These are phyloP conservation scores for Pandemis cinnamomeana DNA, from an alignment of 2,888 invertebrate genomes.

Conservation along the genomic window DNA sequence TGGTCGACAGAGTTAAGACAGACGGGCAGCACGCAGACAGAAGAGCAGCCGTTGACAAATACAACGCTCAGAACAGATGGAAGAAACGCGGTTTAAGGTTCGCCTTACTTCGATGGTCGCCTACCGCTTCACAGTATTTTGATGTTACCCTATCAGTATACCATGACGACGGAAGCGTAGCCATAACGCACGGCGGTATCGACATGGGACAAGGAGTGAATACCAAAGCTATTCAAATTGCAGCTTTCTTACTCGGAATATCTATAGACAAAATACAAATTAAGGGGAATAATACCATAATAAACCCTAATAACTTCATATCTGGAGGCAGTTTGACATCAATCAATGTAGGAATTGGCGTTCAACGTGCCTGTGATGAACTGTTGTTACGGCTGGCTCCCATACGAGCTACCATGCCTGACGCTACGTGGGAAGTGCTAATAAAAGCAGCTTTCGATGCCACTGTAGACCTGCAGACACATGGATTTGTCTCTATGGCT, in stretches of 20 bases:
- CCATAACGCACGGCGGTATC: slow-evolving; percentile 86
- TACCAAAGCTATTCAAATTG: slow-evolving; percentile 87
- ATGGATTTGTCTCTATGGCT: slow-evolving; percentile 58
- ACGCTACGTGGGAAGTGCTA: slow-evolving; percentile 82
- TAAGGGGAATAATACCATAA: slow-evolving; percentile 85
- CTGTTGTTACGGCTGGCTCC: slow-evolving; percentile 74
- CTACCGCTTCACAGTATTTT: slow-evolving; percentile 58
- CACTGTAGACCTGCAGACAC: slow-evolving; percentile 67
- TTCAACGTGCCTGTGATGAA: slow-evolving; percentile 77
- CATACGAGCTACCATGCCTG: slow-evolving; percentile 65
- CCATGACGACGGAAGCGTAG: slow-evolving; percentile 85
- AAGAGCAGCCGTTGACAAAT: slow-evolving; percentile 70
- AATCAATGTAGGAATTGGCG: slow-evolving; percentile 85
- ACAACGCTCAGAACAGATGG: slow-evolving; percentile 87
- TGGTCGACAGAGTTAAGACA: slow-evolving; percentile 78
- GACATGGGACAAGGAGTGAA: slow-evolving; percentile 90
- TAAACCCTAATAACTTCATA: slow-evolving; percentile 85
- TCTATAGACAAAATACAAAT: slow-evolving; percentile 86
- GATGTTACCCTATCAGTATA: slow-evolving; percentile 83
- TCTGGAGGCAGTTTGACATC: slow-evolving; percentile 88
- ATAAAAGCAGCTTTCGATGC: slow-evolving; percentile 72
- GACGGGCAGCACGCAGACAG: slow-evolving; percentile 79
- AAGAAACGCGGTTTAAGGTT: slow-evolving; percentile 87
- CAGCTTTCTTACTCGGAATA: slow-evolving; percentile 86
- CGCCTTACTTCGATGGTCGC: slow-evolving; percentile 85